These are phyloP conservation scores for Melanchra persicariae DNA, from an alignment of 2,888 invertebrate genomes.

Conservation along the genomic window DNA sequence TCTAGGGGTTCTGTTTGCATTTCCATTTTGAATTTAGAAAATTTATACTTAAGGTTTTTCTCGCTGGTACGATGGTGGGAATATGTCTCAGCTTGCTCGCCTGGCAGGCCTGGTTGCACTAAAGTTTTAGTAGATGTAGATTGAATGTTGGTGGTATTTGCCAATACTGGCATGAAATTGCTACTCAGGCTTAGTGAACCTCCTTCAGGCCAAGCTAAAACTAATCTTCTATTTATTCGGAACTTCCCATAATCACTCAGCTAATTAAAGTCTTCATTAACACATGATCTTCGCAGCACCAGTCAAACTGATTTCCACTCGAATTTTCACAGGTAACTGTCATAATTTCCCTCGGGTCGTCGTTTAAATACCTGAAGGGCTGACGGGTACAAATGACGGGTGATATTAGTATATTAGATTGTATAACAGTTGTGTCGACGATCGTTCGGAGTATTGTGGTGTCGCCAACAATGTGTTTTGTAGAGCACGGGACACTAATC, in stretches of 20 bases:
- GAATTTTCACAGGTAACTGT: conserved; percentile 83
- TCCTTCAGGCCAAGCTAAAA: background rate
- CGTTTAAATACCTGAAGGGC: conserved; percentile 85
- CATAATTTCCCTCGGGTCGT: conserved; percentile 70
- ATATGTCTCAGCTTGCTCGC: background rate
- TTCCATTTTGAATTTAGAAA: conserved; percentile 70
- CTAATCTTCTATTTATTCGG: background rate
- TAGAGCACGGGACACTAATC: conserved; percentile 88
- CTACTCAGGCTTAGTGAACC: no score
- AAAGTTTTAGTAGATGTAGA: background rate
- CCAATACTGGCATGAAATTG: background rate
- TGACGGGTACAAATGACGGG: conserved; percentile 82
- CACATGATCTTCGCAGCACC: conserved; percentile 20
- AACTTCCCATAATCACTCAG: conserved; percentile 14
- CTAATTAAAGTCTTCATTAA: background rate
- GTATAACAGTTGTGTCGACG: conserved; percentile 80
- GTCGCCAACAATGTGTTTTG: conserved; percentile 84
- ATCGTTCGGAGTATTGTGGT: conserved; percentile 82
- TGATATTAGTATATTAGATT: conserved; percentile 83
- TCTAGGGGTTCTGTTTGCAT: conserved; percentile 86
- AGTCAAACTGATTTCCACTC: conserved; percentile 70
- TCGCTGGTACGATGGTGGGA: background rate
- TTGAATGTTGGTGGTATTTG: background rate
- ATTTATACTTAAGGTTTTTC: background rate
- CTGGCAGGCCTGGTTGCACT: background rate